Evolutionary conservation across 2,888 invertebrate genomes (phyloP).

Genomic region (Apocheima hispidaria): DNA sequence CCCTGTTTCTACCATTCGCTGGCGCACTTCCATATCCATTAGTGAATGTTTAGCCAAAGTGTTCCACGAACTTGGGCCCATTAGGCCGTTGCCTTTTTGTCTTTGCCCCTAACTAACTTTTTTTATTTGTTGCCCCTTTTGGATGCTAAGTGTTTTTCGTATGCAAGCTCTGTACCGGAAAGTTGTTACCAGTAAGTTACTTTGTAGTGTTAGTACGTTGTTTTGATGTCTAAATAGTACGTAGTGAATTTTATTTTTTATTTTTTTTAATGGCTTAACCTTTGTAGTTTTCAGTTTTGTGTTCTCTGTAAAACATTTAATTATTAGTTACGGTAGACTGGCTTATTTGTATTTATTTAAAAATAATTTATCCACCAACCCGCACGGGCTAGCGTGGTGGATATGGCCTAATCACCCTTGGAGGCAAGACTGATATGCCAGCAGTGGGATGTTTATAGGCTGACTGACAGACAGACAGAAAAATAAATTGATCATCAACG

Average conservation of each 20-base stretch:
- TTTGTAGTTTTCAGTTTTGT: neutral
- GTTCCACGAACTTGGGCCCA: constrained; percentile 82
- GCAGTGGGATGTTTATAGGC: too few species aligned
- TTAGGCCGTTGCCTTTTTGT: constrained; percentile 79
- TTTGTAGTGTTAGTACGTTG: constrained; percentile 38
- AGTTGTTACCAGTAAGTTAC: constrained; percentile 44
- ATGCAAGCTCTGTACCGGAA: constrained; percentile 55
- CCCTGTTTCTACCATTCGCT: constrained; percentile 58
- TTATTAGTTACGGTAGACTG: neutral
- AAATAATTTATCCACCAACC: too few species aligned
- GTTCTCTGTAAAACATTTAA: neutral
- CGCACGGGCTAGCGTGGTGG: too few species aligned
- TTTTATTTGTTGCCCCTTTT: constrained; percentile 65
- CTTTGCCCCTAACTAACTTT: constrained; percentile 74
- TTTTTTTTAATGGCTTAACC: constrained; percentile 6
- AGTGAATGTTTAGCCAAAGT: constrained; percentile 84
- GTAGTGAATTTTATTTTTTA: constrained; percentile 31
- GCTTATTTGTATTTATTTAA: neutral
- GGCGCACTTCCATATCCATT: constrained; percentile 85
- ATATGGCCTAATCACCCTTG: too few species aligned
- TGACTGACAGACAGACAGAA: too few species aligned
- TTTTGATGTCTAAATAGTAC: constrained; percentile 32
- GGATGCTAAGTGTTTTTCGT: constrained; percentile 72
- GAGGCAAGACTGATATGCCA: too few species aligned
- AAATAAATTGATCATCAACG: too few species aligned